Evolutionary conservation across 2,797 vertebrate species (phyloP), one percentile per base, ranked within the genome.

Genomic region (Pantherophis vulpinus): DNA sequence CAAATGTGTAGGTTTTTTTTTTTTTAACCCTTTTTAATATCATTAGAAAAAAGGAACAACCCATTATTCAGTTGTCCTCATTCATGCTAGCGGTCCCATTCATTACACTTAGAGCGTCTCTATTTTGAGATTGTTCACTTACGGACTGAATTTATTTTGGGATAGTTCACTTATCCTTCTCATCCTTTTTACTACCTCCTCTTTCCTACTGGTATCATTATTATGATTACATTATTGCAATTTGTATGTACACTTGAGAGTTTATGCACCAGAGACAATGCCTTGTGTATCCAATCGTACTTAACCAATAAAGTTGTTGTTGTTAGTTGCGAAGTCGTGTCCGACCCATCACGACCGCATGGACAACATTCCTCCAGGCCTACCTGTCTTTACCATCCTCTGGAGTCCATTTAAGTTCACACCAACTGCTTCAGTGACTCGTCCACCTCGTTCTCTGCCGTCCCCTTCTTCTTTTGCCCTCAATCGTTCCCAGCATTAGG

Each of bases 1-100:
- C 93, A 86, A 96, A 66, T 91, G 91, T 94, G 83, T 20, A 94
- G 94, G 95, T 96, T 86, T 90, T 29, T 63, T 25, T 58, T 90
- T 29, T 63, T 25, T 18, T 2, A 66, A 66, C 7, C 86, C 90
- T 88, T 90, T 95, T 94, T 89, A 37, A 61, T 91, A 3, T 42
- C 60, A 79, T 32, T 58, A 66, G 27, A 32, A 66, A 55, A 18
- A 16, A 4, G 56, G 10, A 92, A 90, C 2, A 29, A 25, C 25
- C 5, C 14, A 42, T 60, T 88, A 56, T 12, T 91, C 11, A 20
- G 3, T 27, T 54, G 79, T 5, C 32, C 10, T n/a, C 1, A 7
- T 60, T 79, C 25, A n/a, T 10, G 37, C 59, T 11, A 55, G 61
- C 54, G 14, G 60, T 7, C 29, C 37, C 23, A 1, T 88, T 47